Base-by-base conservation (phyloP, 2,797 vertebrate genomes). In the Spea hammondii region DNA sequence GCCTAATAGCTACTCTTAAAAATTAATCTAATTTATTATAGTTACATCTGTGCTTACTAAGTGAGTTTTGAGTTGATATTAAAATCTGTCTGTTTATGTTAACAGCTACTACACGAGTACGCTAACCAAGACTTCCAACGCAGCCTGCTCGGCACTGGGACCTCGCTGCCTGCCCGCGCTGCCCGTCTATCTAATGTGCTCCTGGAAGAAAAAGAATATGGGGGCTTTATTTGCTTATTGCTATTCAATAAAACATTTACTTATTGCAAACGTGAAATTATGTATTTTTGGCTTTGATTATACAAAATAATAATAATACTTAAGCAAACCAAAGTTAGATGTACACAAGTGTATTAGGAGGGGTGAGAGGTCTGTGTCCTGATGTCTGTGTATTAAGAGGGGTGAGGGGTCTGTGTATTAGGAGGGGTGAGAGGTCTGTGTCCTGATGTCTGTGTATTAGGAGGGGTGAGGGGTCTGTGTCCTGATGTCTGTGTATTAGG, bases 181-280 rank as follows among this genome's bases (percentile, higher is more conserved):
- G 32, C 14, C 46, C n/a, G 49, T 6, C 10, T 17, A 51, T 55
- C 47, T 50, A 1, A 11, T 13, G 6, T 60, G 53, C 57, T 49
- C 32, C 45, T 51, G 49, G 14, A 14, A 3, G 47, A 48, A 55
- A 44, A 65, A 73, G 54, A 5, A 73, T 10, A 72, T 48, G 10
- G 70, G 69, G 32, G 78, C 69, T 74, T 74, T 17, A 66, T 48
- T 7, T 55, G 17, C 48, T 73, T 59, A 14, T 74, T 78, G 59
- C 44, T 76, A 60, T 6, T 71, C 46, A 80, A 80, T 80, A 76
- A 80, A 80, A 45, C 55, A 70, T 74, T 45, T 54, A n/a, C 13
- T n/a, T 80, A 12, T 51, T 75, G 72, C 72, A 80, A 79, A 17
- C 32, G 3, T 62, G 59, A 62, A 62, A 53, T 7, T 32, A 32